Evolutionary conservation across 2,113 vertebrate genomes (phyloP), one percentile per base, ranked within the genome.

Genomic region (Petrocephalus zakoni): DNA sequence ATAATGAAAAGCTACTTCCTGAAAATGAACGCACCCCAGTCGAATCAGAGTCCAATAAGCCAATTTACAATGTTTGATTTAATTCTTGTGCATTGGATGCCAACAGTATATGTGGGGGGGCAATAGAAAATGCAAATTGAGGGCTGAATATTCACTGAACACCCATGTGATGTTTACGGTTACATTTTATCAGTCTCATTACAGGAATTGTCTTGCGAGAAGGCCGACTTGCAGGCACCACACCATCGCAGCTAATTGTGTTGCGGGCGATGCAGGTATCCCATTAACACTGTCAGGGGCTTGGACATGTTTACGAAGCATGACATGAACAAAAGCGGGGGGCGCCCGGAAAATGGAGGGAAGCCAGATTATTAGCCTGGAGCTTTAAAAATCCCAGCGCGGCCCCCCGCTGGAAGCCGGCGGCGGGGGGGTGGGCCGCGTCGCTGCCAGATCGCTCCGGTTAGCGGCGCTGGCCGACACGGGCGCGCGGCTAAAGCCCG

Each of bases 291-390:
- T 52, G 83, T 68, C 55, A 72, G 83, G 29, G 42, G 56, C 34
- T 8, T 85, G 82, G 88, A 37, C 82, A 85, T 52, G 88, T 85
- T 89, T 85, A 84, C 46, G 25, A 64, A 29, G 88, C 55, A 85
- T 72, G 58, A 34, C 88, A 84, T 72, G 82, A 89, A 64, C 82
- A 68, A 86, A 52, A 68, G 3, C 88, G 72, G 56, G 83, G 82
- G 8, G 72, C 53, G n/a, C 53, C 55, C 8, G 78, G 34, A 19
- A 84, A 61, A 68, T 83, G 88, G 55, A 88, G 49, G 51, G 68
- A 49, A 17, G 82, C 88, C 81, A 89, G 56, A 86, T 89, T 88
- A 88, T 88, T 52, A 85, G 88, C 88, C 47, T 75, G 81, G 88
- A 68, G 82, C 47, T 64, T 72, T 85, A 51, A 84, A 85, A 85